Conservation (phyloP, 1,140 invertebrate genomes). For the Lepidostoma basale region DNA sequence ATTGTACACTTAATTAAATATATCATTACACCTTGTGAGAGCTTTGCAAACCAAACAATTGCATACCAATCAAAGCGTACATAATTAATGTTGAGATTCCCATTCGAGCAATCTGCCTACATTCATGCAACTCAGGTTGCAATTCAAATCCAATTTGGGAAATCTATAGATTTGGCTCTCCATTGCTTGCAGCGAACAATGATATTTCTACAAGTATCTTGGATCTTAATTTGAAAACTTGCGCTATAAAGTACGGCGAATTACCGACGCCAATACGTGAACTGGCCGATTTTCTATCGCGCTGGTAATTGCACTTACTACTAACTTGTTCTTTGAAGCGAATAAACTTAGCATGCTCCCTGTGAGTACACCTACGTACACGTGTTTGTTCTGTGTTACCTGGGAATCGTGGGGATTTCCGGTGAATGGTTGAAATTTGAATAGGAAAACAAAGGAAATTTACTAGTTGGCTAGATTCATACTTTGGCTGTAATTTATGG, state of each 20-base stretch:
- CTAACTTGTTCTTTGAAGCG: not conserved
- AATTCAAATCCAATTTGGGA: not conserved
- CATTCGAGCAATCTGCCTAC: not conserved
- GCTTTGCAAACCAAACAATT: too few species aligned
- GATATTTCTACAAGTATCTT: constrained; percentile 40
- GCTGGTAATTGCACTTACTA: constrained; percentile 35
- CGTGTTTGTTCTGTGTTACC: constrained; percentile 9
- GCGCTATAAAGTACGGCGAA: constrained; percentile 33
- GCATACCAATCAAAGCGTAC: too few species aligned
- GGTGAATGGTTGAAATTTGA: constrained; percentile 1
- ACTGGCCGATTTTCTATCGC: constrained; percentile 37
- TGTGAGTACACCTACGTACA: not conserved
- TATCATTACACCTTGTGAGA: too few species aligned
- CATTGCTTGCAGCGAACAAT: constrained; percentile 20
- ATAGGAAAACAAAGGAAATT: not conserved
- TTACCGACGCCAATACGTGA: constrained; percentile 41
- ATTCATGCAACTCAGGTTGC: not conserved
- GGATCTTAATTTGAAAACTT: constrained; percentile 46
- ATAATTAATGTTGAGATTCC: too few species aligned
- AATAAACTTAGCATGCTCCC: not conserved
- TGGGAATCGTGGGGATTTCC: not conserved
- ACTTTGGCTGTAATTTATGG: not conserved
- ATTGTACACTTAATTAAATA: too few species aligned
- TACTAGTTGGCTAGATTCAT: not conserved
- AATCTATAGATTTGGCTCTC: not conserved